A percentile compares a stretch with the other conserved stretches of the same genome.
Evolutionary conservation across 1,140 invertebrate genomes (phyloP).

Genomic region (Coelopa frigida): DNA sequence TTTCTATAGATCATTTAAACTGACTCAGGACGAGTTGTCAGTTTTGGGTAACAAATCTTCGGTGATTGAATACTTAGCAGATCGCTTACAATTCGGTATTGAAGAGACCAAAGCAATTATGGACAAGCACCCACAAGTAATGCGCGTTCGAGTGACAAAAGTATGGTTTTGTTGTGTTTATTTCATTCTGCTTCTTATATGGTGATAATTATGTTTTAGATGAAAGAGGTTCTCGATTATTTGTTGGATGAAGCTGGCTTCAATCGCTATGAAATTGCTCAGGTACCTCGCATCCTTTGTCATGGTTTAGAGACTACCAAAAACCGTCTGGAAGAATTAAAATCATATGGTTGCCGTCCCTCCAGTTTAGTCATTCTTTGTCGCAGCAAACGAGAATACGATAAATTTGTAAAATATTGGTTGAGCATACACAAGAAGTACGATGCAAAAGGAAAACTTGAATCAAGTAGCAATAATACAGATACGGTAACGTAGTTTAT

Average conservation of each 20-base stretch:
- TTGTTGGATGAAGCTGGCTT: slow-evolving; percentile 46
- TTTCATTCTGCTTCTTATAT: background rate
- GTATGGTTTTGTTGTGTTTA: too few relatives aligned
- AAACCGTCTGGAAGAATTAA: slow-evolving; percentile 44
- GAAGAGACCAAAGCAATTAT: slow-evolving; percentile 42
- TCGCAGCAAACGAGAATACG: slow-evolving; percentile 47
- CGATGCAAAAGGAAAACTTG: too few relatives aligned
- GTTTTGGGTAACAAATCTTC: slow-evolving; percentile 45
- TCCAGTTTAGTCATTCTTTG: slow-evolving; percentile 47
- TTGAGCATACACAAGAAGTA: too few relatives aligned
- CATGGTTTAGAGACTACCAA: slow-evolving; percentile 49
- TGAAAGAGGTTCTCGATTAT: slow-evolving; percentile 49
- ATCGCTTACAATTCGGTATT: slow-evolving; percentile 43
- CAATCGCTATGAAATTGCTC: slow-evolving; percentile 44
- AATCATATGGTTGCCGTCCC: slow-evolving; percentile 40
- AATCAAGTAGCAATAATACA: too few relatives aligned
- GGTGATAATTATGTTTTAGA: slow-evolving; percentile 17
- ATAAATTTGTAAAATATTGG: slow-evolving; percentile 40
- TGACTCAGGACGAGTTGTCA: slow-evolving; percentile 42
- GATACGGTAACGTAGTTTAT: too few relatives aligned
- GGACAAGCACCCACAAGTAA: slow-evolving; percentile 44
- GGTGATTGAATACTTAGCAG: slow-evolving; percentile 45
- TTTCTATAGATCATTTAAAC: slow-evolving; percentile 37
- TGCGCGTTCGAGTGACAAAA: slow-evolving; percentile 46
- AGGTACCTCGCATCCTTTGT: slow-evolving; percentile 47